Evolutionary conservation across 2,113 vertebrate genomes (phyloP).

Genomic region (Etia nguti): DNA sequence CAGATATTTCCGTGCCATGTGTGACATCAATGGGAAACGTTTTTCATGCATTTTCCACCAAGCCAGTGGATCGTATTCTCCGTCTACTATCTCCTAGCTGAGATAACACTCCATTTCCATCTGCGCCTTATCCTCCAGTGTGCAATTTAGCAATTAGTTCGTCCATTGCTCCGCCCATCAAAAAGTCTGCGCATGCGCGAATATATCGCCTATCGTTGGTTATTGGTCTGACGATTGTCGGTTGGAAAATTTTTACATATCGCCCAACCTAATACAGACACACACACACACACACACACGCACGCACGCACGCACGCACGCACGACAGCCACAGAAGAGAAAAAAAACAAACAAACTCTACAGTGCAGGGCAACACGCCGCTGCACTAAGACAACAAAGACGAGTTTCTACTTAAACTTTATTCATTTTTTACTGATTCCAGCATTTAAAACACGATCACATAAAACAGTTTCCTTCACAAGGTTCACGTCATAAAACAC

Average conservation of each 20-base stretch:
- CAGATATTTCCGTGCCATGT: neutral
- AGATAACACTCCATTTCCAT: neutral
- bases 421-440: neutral
- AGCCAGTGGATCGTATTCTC: neutral
- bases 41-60: neutral
- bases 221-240: neutral
- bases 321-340: neutral
- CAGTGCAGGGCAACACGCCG: neutral
- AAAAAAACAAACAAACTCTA: neutral
- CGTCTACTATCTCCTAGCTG: neutral
- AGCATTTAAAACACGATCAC: neutral
- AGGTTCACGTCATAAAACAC: neutral
- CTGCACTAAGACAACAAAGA: neutral
- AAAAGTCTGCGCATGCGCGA: neutral
- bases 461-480: neutral
- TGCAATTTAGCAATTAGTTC: neutral
- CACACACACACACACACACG: neutral
- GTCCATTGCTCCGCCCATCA: neutral
- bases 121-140: neutral
- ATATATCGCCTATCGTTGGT: neutral
- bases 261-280: neutral
- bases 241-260: neutral
- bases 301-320: neutral
- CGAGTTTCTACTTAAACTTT: neutral
- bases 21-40: neutral